Conservation (phyloP, 2,888 invertebrate species). For the Thyatira batis region DNA sequence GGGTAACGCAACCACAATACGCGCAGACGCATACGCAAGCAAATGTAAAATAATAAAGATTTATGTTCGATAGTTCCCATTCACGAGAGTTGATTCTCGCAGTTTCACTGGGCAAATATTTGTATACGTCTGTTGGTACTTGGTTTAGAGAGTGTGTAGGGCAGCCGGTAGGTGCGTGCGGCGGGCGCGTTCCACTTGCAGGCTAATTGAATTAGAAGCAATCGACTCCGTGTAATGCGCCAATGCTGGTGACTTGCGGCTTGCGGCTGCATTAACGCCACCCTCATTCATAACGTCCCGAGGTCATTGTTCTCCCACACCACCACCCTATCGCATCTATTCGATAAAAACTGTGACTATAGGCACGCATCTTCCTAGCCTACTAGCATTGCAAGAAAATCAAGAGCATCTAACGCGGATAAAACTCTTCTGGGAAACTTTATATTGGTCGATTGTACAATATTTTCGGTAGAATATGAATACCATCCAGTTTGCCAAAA, state of each 20-base stretch:
- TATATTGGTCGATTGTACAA: no score
- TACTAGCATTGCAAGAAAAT: constrained; percentile 19
- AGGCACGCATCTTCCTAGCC: no score
- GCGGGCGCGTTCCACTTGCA: constrained; percentile 67
- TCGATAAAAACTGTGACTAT: constrained; percentile 25
- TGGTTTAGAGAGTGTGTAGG: constrained; percentile 37
- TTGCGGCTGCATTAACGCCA: constrained; percentile 31
- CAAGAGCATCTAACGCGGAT: constrained; percentile 2
- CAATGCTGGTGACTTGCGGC: constrained; percentile 34
- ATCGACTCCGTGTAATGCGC: constrained; percentile 54
- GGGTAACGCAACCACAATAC: not conserved
- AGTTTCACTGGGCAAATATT: constrained; percentile 40
- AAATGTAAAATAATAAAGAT: not conserved
- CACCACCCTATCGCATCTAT: constrained; percentile 20
- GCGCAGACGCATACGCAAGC: not conserved
- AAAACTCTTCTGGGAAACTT: no score
- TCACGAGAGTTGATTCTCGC: constrained; percentile 25
- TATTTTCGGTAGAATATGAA: no score
- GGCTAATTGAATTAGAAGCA: constrained; percentile 77
- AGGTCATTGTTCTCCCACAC: constrained; percentile 51
- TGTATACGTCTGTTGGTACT: constrained; percentile 39
- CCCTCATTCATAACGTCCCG: constrained; percentile 43
- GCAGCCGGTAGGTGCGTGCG: constrained; percentile 39
- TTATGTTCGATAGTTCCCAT: constrained; percentile 19
- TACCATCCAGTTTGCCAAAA: no score